phyloP scores from a whole-genome alignment of 2,888 invertebrate species.

The Lingula anatina region DNA sequence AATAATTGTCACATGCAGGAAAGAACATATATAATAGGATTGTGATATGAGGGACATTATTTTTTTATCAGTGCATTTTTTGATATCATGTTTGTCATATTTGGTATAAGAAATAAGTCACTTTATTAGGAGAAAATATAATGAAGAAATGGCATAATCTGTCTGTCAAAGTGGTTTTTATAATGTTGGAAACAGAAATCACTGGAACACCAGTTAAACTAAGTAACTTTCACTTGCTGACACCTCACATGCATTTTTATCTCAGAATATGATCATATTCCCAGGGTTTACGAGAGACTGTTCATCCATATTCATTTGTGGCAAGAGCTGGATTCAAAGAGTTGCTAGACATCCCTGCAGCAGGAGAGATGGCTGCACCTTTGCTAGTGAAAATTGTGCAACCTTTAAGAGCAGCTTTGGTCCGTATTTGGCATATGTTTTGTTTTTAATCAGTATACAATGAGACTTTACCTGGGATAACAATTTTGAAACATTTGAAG shows the following conservation, averaged over 20 bases:
- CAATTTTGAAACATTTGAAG: not conserved
- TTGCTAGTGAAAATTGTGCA: constrained; percentile 38
- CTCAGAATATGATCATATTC: constrained; percentile 5
- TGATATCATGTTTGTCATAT: too few species aligned
- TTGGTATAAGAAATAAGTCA: too few species aligned
- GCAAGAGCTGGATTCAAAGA: constrained; percentile 47
- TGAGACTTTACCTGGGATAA: not conserved
- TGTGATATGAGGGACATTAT: too few species aligned
- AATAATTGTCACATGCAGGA: too few species aligned
- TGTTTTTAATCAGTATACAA: not conserved
- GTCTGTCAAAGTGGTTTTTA: too few species aligned
- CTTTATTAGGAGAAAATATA: too few species aligned
- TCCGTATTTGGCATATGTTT: constrained; percentile 13
- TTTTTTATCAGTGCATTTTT: too few species aligned
- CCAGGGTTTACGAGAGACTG: constrained; percentile 47
- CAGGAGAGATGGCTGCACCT: constrained; percentile 31
- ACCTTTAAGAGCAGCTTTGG: constrained; percentile 39
- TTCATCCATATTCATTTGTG: constrained; percentile 49
- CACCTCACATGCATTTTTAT: not conserved
- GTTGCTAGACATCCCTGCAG: constrained; percentile 31
- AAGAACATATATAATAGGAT: too few species aligned
- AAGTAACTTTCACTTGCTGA: not conserved
- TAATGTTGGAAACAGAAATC: not conserved
- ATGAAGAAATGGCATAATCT: too few species aligned
- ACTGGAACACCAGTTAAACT: not conserved